A percentile compares a stretch with the other conserved stretches of the same genome.
Conservation (phyloP, 2,113 vertebrate species). For the Cyprinus carpio region DNA sequence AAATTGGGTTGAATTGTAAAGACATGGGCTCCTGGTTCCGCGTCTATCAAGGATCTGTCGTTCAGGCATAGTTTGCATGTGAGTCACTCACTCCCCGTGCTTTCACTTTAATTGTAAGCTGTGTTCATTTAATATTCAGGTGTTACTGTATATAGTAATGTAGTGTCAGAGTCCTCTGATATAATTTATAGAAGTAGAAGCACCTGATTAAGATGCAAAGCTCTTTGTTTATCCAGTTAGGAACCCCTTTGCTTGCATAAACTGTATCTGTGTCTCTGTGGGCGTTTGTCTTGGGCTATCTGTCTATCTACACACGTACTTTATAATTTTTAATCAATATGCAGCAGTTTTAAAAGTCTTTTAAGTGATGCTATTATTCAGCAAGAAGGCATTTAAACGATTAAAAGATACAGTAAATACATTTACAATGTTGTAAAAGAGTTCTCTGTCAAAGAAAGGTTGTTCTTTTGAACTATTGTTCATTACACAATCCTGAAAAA, state of each 20-base stretch:
- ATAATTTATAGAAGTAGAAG: neutral
- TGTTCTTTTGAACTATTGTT: too few species aligned
- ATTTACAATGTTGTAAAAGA: neutral
- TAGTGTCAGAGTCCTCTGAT: neutral
- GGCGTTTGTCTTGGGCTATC: too few species aligned
- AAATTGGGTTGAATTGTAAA: neutral
- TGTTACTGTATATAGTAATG: neutral
- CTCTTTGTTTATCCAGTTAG: neutral
- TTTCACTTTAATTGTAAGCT: neutral
- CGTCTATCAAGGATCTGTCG: neutral
- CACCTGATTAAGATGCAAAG: neutral
- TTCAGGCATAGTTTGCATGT: neutral
- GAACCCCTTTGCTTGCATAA: neutral
- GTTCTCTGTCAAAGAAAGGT: too few species aligned
- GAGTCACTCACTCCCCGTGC: neutral
- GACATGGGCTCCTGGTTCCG: slow-evolving; percentile 12
- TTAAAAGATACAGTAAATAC: too few species aligned
- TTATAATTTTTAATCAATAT: neutral
- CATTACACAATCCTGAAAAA: neutral
- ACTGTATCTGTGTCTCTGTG: neutral
- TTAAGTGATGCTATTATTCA: neutral
- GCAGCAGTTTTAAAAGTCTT: too few species aligned
- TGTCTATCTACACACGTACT: neutral
- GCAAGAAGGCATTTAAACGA: neutral
- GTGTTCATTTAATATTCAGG: neutral